Conservation (phyloP, 2,113 vertebrate genomes). For the Dasyurus viverrinus region DNA sequence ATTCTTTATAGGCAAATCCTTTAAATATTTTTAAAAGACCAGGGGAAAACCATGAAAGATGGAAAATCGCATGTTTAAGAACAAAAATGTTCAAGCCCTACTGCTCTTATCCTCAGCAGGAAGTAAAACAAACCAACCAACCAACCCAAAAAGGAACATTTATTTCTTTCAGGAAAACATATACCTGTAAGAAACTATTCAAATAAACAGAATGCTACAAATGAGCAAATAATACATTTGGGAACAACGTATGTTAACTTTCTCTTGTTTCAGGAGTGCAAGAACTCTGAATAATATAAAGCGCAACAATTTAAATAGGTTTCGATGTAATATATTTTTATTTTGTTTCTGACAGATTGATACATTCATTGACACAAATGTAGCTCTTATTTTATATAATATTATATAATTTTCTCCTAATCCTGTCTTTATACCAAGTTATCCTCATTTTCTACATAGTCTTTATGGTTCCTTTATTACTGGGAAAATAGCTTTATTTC, state of each 20-base stretch:
- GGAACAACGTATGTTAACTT: neutral
- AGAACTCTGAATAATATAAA: neutral
- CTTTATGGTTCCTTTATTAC: neutral
- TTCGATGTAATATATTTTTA: neutral
- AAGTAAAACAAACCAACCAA: neutral
- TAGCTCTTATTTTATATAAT: neutral
- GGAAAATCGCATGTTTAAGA: constrained; percentile 42
- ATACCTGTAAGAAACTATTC: neutral
- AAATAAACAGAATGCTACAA: constrained; percentile 21
- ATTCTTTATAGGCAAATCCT: neutral
- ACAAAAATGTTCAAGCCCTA: constrained; percentile 9
- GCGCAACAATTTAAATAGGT: neutral
- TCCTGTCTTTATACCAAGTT: neutral
- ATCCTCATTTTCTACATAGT: neutral
- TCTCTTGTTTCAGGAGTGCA: neutral
- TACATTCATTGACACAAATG: constrained; percentile 10
- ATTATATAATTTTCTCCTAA: neutral
- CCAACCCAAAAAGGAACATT: neutral
- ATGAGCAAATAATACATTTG: constrained; percentile 4
- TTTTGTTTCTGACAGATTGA: neutral
- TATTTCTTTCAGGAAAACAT: constrained; percentile 40
- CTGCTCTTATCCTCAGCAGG: constrained; percentile 25
- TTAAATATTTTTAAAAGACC: constrained; percentile 16
- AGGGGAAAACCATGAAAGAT: constrained; percentile 37
- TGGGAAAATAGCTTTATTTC: neutral